Conservation (phyloP, 2,888 invertebrate genomes). For the Diogma glabrata region DNA sequence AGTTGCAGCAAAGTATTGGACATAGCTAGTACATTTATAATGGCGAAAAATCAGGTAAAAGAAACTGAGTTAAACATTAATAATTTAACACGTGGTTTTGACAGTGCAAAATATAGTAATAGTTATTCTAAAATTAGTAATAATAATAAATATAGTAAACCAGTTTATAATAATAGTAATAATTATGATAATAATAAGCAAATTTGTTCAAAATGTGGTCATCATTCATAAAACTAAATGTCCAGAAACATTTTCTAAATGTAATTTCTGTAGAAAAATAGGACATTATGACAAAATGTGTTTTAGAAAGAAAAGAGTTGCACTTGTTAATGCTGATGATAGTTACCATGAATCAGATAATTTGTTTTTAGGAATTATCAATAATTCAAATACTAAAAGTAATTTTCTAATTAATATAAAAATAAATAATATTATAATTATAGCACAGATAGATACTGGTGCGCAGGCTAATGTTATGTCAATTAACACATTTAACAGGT, state of each 20-base stretch:
- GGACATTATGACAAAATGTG: not conserved
- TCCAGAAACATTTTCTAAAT: not conserved
- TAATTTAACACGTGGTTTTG: no score
- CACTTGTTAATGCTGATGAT: not conserved
- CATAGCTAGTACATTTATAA: not conserved
- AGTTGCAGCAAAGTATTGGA: not conserved
- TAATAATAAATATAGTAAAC: no score
- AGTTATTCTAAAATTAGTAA: no score
- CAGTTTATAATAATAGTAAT: no score
- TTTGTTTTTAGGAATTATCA: not conserved
- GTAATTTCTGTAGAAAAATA: not conserved
- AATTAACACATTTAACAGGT: not conserved
- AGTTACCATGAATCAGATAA: not conserved
- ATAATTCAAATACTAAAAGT: not conserved
- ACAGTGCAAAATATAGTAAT: no score
- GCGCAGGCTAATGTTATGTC: constrained; percentile 2
- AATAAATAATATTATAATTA: not conserved
- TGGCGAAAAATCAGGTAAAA: not conserved
- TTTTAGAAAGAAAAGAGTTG: not conserved
- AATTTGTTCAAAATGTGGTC: no score
- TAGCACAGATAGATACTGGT: constrained; percentile 5
- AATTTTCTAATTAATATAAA: not conserved
- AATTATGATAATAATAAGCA: no score
- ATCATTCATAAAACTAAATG: not conserved
- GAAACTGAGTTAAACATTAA: no score